phyloP scores from a whole-genome alignment of 2,888 invertebrate species.

The Cryptus armator region DNA sequence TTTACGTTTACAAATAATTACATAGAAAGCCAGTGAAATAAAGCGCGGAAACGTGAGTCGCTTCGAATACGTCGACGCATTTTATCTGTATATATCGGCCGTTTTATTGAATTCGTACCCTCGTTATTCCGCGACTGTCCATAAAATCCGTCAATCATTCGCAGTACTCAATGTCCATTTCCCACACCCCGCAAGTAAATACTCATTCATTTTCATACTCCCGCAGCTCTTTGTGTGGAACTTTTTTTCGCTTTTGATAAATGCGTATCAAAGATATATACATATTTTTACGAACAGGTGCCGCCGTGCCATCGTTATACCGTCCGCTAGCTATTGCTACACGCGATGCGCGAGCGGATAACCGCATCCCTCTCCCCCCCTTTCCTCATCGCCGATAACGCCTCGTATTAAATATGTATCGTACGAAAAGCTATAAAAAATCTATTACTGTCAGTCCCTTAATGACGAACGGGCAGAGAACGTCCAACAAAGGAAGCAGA shows the following conservation, averaged over 20 bases:
- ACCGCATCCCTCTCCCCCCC: neutral
- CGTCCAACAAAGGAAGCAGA: neutral
- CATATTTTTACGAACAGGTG: slow-evolving; percentile 23
- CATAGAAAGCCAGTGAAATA: neutral
- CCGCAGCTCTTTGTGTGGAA: slow-evolving; percentile 12
- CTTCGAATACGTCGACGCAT: neutral
- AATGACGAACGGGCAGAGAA: slow-evolving; percentile 4
- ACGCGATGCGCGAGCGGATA: neutral
- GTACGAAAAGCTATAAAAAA: slow-evolving; percentile 4
- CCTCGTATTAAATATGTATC: neutral
- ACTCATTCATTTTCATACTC: neutral
- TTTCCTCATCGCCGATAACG: slow-evolving; percentile 1
- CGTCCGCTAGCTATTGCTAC: neutral
- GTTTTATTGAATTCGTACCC: slow-evolving; percentile 22
- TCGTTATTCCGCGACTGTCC: slow-evolving; percentile 46
- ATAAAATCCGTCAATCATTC: slow-evolving; percentile 49
- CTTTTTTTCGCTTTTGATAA: slow-evolving; percentile 33
- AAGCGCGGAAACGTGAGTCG: neutral
- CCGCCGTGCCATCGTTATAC: neutral
- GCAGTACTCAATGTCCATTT: slow-evolving; percentile 59
- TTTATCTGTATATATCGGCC: neutral
- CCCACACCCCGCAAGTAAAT: neutral
- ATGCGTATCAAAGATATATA: slow-evolving; percentile 11
- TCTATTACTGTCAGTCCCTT: slow-evolving; percentile 12
- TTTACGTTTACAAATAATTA: neutral